These are phyloP conservation scores for Temnothorax rugatulus DNA, from an alignment of 2,888 invertebrate genomes.

Conservation along the genomic window DNA sequence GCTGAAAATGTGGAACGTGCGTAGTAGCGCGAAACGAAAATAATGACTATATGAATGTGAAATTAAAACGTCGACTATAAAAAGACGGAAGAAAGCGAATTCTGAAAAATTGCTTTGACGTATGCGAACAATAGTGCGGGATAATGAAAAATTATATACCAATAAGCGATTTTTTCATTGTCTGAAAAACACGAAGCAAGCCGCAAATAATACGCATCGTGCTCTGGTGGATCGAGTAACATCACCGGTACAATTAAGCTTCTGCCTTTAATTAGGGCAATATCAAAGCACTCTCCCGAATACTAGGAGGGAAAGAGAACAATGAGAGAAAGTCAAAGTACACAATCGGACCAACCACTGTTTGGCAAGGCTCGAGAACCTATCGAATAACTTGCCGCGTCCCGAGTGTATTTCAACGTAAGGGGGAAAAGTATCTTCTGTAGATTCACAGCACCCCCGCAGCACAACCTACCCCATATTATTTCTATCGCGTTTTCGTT, in stretches of 20 bases:
- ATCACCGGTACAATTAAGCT: conserved; percentile 54
- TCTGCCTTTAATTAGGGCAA: conserved; percentile 62
- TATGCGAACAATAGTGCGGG: conserved; percentile 29
- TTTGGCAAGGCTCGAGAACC: conserved; percentile 65
- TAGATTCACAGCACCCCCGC: conserved; percentile 56
- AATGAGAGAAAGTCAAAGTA: conserved; percentile 53
- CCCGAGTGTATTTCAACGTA: conserved; percentile 63
- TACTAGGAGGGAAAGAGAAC: neutral
- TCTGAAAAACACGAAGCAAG: conserved; percentile 32
- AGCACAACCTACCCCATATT: conserved; percentile 44
- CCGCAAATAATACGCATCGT: conserved; percentile 27
- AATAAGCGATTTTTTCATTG: conserved; percentile 73
- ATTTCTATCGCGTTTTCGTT: conserved; percentile 60
- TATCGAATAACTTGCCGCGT: conserved; percentile 66
- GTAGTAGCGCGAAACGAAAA: conserved; percentile 14
- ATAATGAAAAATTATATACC: conserved; percentile 76
- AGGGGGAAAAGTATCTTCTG: conserved; percentile 58
- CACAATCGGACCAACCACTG: conserved; percentile 62
- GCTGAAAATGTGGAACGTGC: neutral
- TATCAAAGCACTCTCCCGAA: conserved; percentile 31
- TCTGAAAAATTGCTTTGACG: neutral
- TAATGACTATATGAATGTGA: neutral
- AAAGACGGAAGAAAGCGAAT: neutral
- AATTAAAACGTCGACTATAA: conserved; percentile 16
- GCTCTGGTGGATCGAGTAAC: conserved; percentile 29